Base-by-base conservation (phyloP, 2,113 vertebrate species). In the Poicephalus gulielmi region DNA sequence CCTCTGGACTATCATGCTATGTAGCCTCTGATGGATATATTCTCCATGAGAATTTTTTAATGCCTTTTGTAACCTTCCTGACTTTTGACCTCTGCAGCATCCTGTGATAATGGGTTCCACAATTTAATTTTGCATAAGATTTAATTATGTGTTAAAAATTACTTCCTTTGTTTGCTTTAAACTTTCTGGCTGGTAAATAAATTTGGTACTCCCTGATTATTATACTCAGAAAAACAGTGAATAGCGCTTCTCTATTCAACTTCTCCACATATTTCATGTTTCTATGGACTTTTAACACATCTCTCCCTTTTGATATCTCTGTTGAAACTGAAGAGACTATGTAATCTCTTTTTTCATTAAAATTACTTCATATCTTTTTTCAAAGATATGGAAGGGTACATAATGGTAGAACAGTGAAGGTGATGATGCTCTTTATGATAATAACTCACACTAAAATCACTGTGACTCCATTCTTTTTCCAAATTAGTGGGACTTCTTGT, bases 91-190 rank as follows among this genome's bases (percentile, higher is more conserved):
- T 95, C 41, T 19, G 33, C 63, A 92, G 39, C 71, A 81, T 88
- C 88, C 88, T 83, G 83, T 75, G 64, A 55, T 90, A 78, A 92
- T 60, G 55, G 68, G 55, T 84, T 78, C 64, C 50, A 81, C 50
- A 64, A 78, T 88, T 93, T 92, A 78, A 94, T 94, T 94, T 83
- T 88, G 43, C 82, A 43, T 50, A 50, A 64, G 55, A 86, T 84
- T 73, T 82, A 94, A 88, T 91, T 95, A 81, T 60, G 76, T 95
- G 80, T 81, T 73, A 94, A 95, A 97, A 94, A 96, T 81, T 0
- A 75, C 86, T 95, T 95, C 94, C 88, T 94, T 50, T 86, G 67
- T 89, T 96, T 91, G 67, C 73, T 92, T 96, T 83, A 94, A 84
- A 71, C 43, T 93, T 90, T 90, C 80, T 88, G 76, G 60, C 64